These are phyloP conservation scores for Dasyprocta punctata DNA, from an alignment of 2,113 vertebrate species.

Conservation along the genomic window DNA sequence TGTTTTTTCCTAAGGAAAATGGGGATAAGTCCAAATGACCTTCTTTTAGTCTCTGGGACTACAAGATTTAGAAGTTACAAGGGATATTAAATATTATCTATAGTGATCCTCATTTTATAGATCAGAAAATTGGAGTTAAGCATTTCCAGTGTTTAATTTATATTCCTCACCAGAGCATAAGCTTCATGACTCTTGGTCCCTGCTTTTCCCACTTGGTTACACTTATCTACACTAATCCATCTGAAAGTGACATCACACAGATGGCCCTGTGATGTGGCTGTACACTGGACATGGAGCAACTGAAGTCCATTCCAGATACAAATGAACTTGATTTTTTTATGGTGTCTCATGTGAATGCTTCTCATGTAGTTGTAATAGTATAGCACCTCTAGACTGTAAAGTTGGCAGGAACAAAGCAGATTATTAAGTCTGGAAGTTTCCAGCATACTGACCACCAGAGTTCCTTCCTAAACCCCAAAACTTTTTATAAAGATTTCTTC, in stretches of 20 bases:
- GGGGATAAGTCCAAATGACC: background rate
- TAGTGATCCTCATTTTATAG: background rate
- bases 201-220: background rate
- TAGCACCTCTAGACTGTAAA: background rate
- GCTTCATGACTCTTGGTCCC: background rate
- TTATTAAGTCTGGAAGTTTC: background rate
- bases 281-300: background rate
- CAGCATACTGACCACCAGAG: background rate
- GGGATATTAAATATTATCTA: background rate
- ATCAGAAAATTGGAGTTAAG: background rate
- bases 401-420: background rate
- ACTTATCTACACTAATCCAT: background rate
- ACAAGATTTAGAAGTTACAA: background rate
- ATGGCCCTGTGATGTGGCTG: background rate
- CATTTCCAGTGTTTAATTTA: background rate
- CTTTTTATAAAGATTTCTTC: background rate
- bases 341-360: background rate
- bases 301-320: background rate
- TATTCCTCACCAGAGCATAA: background rate
- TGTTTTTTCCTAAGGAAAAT: background rate
- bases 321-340: background rate
- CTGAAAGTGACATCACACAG: background rate
- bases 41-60: background rate
- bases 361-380: background rate
- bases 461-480: background rate